Percentiles rank a stretch among this genome's conserved stretches.
phyloP scores from a whole-genome alignment of 2,797 vertebrate genomes.

The Brachymystax lenok region DNA sequence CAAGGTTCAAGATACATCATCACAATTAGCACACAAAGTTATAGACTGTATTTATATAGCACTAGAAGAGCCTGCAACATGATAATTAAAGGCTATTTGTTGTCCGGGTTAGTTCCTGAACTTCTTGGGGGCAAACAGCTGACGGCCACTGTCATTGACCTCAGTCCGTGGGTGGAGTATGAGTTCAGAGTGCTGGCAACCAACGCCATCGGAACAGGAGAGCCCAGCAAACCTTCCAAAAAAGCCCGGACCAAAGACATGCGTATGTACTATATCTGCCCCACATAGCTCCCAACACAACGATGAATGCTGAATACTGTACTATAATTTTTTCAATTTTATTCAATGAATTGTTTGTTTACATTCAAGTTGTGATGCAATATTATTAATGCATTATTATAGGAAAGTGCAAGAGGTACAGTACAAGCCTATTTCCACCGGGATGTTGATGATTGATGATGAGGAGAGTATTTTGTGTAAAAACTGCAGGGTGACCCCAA shows the following conservation, averaged over 20 bases:
- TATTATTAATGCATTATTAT: background rate
- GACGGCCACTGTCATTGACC: conserved; percentile 84
- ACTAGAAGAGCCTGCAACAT: too few species aligned
- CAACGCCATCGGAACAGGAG: conserved; percentile 89
- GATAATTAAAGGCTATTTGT: too few species aligned
- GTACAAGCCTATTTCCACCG: background rate
- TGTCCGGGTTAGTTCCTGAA: conserved; percentile 79
- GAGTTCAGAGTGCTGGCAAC: conserved; percentile 90
- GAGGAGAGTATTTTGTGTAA: background rate
- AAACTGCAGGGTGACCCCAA: background rate
- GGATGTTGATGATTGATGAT: conserved; percentile 5
- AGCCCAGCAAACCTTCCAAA: conserved; percentile 88
- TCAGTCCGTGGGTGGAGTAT: conserved; percentile 94
- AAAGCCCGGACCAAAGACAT: conserved; percentile 87
- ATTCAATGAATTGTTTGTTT: background rate
- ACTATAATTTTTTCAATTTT: background rate
- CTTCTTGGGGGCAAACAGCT: conserved; percentile 83
- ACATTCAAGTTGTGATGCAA: background rate
- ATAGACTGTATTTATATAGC: too few species aligned
- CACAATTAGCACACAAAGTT: too few species aligned
- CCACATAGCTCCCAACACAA: background rate
- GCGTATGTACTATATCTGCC: conserved; percentile 73
- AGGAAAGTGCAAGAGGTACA: background rate
- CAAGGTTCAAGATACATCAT: too few species aligned
- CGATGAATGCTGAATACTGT: background rate